Percentiles rank a stretch among this genome's conserved stretches.
phyloP scores from a whole-genome alignment of 2,888 invertebrate genomes.

The Andrena fulva region DNA sequence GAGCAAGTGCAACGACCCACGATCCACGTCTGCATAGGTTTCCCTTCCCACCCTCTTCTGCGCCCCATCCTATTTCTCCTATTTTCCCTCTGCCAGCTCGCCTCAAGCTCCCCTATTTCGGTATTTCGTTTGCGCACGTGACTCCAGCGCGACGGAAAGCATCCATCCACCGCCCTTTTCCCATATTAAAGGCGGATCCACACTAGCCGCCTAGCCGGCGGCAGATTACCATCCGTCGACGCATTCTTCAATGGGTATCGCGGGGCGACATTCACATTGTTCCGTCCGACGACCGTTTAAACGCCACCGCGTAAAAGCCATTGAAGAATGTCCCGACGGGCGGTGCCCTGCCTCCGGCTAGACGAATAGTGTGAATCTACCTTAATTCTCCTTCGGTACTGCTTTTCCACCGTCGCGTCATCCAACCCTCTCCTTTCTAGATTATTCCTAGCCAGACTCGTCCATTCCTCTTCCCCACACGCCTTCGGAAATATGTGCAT shows the following conservation, averaged over 20 bases:
- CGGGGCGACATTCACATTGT: no score
- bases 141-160: slow-evolving; percentile 65
- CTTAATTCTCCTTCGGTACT: slow-evolving; percentile 49
- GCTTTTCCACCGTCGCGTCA: slow-evolving; percentile 30
- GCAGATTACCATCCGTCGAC: no score
- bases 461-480: no score
- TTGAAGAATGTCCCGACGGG: no score
- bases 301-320: no score
- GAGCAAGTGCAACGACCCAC: slow-evolving; percentile 69
- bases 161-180: slow-evolving; percentile 30
- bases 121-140: slow-evolving; percentile 53
- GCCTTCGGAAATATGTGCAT: no score
- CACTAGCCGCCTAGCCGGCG: no score
- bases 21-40: slow-evolving; percentile 79
- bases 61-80: slow-evolving; percentile 22
- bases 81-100: slow-evolving; percentile 40
- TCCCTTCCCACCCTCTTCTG: slow-evolving; percentile 52
- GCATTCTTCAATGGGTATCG: no score
- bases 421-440: slow-evolving; percentile 2
- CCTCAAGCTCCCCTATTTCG: slow-evolving; percentile 41
- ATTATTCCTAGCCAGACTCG: slow-evolving; percentile 19
- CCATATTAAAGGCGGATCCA: slow-evolving; percentile 26
- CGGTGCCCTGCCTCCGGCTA: no score
- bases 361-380: no score
- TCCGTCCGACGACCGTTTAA: no score